Base-by-base conservation (phyloP, 2,113 vertebrate species). In the Prionailurus viverrinus region DNA sequence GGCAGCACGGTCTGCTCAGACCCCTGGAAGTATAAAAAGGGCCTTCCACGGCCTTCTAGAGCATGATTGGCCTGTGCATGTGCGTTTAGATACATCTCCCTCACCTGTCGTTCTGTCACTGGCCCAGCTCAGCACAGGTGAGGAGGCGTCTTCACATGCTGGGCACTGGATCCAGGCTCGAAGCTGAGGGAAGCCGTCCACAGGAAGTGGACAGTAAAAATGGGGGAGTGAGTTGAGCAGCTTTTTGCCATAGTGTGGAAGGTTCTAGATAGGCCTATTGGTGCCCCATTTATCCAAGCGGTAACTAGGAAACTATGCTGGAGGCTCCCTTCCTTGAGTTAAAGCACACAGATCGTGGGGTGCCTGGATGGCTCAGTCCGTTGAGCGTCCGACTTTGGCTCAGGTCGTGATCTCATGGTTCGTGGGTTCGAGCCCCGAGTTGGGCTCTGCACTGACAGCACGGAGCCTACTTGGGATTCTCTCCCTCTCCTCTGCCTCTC, bases 111-210 rank as follows among this genome's bases (percentile, higher is more conserved):
- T 4, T 51, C 14, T 13, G 12, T 7, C 41, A 0, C 33, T 0
- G 5, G 3, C 45, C 4, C 4, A 5, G 15, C 45, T 33, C 29
- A 1, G 33, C 48, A 19, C 27, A 51, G 0, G 0, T 0, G 5
- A 7, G 5, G 3, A 63, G n/a, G 16, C 0, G 3, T 31, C 61
- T 84, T 65, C 68, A 0, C 11, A 0, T 5, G 4, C 39, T 45
- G 68, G 53, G 7, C 15, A 4, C 0, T 0, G 16, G 31, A 11
- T 18, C 21, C 23, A 63, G 31, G 9, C 3, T 0, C 0, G 12
- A 16, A 21, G 66, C 21, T 5, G 31, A 31, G 55, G n/a, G 65
- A 65, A 41, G 51, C 81, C 4, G 0, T 31, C 29, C 1, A 3
- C 3, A 15, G 3, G 19, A 36, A 1, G 1, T 16, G 9, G 81